These are phyloP conservation scores for Anguilla megastoma DNA, from an alignment of 2,797 vertebrate genomes.

Conservation along the genomic window DNA sequence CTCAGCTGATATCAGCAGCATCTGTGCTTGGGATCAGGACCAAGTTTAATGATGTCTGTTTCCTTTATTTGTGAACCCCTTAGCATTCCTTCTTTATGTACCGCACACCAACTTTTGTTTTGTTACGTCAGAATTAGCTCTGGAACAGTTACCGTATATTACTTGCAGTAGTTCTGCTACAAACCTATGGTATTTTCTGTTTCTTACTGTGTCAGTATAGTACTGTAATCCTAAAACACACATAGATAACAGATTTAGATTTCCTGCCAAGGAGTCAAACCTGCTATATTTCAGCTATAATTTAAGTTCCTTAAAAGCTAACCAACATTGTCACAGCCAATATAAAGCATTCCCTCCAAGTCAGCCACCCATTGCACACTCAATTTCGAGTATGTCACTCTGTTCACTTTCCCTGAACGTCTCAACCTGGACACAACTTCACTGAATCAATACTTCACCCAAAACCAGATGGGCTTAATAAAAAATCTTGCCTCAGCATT, in stretches of 20 bases:
- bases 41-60: not conserved
- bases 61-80: not conserved
- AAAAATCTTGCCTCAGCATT: not conserved
- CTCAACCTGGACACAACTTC: not conserved
- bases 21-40: not conserved
- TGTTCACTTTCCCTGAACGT: not conserved
- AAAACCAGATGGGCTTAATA: not conserved
- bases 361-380: not conserved
- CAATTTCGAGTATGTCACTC: not conserved
- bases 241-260: not conserved
- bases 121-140: no score
- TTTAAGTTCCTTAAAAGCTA: not conserved
- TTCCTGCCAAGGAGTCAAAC: not conserved
- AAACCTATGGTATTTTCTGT: not conserved
- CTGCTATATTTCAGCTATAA: not conserved
- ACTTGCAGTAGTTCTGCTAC: not conserved
- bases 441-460: not conserved
- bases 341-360: not conserved
- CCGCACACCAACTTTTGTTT: not conserved
- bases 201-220: not conserved
- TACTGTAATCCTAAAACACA: not conserved
- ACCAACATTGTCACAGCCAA: not conserved
- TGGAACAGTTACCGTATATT: no score
- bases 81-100: not conserved
- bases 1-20: not conserved